A percentile compares a stretch with the other conserved stretches of the same genome.
Conservation (phyloP, 2,797 vertebrate genomes). For the Sandelia bainsii region DNA sequence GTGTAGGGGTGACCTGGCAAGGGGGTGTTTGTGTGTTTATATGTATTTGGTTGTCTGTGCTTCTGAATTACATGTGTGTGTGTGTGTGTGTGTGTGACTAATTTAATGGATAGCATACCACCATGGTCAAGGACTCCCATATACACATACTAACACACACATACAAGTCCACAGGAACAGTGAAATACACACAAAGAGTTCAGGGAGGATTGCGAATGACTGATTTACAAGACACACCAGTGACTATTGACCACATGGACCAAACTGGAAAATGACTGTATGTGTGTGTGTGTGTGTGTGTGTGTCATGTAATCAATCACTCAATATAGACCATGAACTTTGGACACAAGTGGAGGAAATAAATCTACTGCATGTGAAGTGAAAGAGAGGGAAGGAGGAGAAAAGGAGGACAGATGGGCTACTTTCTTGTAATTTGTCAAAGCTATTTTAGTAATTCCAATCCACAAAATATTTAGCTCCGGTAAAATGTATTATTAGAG, state of each 20-base stretch:
- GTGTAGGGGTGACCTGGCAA: constrained; percentile 45
- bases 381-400: constrained; percentile 24
- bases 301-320: constrained; percentile 75
- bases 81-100: constrained; percentile 27
- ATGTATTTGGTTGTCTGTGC: constrained; percentile 28
- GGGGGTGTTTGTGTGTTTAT: constrained; percentile 34
- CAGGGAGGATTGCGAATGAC: constrained; percentile 48
- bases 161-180: constrained; percentile 7
- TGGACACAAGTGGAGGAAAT: constrained; percentile 62
- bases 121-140: constrained; percentile 61
- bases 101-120: constrained; percentile 71
- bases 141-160: background rate
- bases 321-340: constrained; percentile 78
- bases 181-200: constrained; percentile 36
- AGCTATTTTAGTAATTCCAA: background rate
- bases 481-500: background rate
- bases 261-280: constrained; percentile 60
- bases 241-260: constrained; percentile 76
- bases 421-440: background rate
- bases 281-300: constrained; percentile 28
- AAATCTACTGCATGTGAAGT: constrained; percentile 61
- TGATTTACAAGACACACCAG: constrained; percentile 69
- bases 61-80: constrained; percentile 36
- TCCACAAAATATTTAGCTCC: background rate
- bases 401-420: background rate